Percentiles rank a stretch among this genome's conserved stretches.
phyloP scores from a whole-genome alignment of 2,113 vertebrate genomes.

The Leptobrachium ailaonicum region DNA sequence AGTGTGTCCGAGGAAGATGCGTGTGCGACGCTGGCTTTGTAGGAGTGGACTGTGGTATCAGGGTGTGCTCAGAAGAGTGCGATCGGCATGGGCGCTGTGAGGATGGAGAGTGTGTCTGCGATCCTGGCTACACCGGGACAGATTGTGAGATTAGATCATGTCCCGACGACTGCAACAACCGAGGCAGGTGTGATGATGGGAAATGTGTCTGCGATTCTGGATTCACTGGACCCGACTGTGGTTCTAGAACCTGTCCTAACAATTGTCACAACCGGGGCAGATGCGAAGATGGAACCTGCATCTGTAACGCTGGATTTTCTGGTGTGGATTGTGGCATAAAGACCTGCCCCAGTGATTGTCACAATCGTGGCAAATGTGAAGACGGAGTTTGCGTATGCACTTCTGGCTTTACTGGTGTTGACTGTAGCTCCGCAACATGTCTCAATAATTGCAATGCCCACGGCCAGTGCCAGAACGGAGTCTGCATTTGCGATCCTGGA shows the following conservation, averaged over 20 bases:
- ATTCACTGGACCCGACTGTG: constrained; percentile 82
- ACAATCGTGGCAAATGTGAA: constrained; percentile 65
- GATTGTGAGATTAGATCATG: constrained; percentile 79
- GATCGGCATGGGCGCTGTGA: constrained; percentile 76
- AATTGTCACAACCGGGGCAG: constrained; percentile 70
- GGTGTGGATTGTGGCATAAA: constrained; percentile 71
- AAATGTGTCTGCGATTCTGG: constrained; percentile 80
- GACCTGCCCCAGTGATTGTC: constrained; percentile 77
- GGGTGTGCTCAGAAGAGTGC: constrained; percentile 80
- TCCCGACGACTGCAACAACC: constrained; percentile 74
- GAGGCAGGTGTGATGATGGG: constrained; percentile 77
- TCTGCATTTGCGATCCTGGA: constrained; percentile 77
- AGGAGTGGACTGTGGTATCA: constrained; percentile 77
- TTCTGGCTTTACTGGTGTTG: constrained; percentile 74
- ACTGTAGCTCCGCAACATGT: constrained; percentile 79
- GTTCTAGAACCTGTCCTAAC: constrained; percentile 69
- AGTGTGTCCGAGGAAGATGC: constrained; percentile 82
- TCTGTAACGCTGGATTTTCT: constrained; percentile 76
- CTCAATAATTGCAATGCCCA: constrained; percentile 64
- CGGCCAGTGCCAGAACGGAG: constrained; percentile 75
- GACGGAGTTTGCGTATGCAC: constrained; percentile 78
- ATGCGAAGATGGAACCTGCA: constrained; percentile 71
- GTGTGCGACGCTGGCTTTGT: constrained; percentile 73
- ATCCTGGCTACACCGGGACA: constrained; percentile 75
- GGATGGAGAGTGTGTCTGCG: constrained; percentile 80